Evolutionary conservation across 2,797 vertebrate genomes (phyloP), one percentile per base, ranked within the genome.

Genomic region (Chiloscyllium punctatum): DNA sequence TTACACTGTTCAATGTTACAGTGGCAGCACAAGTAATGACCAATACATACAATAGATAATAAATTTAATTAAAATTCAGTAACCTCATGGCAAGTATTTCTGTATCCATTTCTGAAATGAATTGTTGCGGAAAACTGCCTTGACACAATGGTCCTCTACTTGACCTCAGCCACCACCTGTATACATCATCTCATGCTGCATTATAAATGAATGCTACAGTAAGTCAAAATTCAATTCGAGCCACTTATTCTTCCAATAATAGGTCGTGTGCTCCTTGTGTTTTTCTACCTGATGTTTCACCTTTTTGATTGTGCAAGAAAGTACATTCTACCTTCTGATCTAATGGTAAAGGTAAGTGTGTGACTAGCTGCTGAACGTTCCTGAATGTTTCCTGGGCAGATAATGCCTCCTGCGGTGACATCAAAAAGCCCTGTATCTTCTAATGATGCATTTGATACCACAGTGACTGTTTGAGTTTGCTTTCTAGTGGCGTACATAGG

Each of bases 21-120:
- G 87, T 53, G 90, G 87, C 87, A 66, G 87, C 5, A n/a, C 27
- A 62, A 90, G 15, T 90, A 90, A 62, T 90, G 53, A 90, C 27
- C 53, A 90, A 53, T 9, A 62, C 57, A 30, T 88, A 4, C 27
- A 88, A 88, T 62, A 62, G 87, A 66, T 33, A 66, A 62, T 33
- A 30, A 90, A 30, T 84, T 84, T 57, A 66, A 90, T 16, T 90
- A n/a, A 62, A 90, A 90, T 90, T 57, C 87, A 90, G 87, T 66
- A 33, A 90, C 57, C 57, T 53, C 30, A 2, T 66, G 87, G 30
- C 57, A 90, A 62, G 15, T n/a, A 66, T 62, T 90, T 53, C 87
- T n/a, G 30, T 62, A n/a, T 18, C 16, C 33, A 90, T 90, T 66
- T n/a, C 53, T 90, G 27, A 57, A 90, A 90, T 90, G 87, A 90